A percentile compares a stretch with the other conserved stretches of the same genome.
phyloP scores from a whole-genome alignment of 2,113 vertebrate species.

The Neofelis nebulosa region DNA sequence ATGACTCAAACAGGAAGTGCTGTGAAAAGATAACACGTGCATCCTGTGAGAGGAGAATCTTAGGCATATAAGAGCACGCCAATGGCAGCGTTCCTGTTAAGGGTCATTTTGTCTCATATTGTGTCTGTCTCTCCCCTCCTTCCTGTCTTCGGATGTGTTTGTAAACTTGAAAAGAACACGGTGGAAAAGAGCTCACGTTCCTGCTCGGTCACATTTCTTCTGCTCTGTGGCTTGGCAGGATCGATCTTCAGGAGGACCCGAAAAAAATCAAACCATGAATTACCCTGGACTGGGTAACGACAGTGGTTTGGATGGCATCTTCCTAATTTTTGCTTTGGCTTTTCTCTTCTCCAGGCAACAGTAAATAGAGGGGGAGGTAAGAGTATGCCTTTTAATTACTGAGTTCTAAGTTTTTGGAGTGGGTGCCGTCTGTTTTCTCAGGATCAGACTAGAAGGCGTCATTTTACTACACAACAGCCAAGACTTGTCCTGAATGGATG shows the following conservation, averaged over 20 bases:
- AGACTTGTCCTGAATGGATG: neutral
- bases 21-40: neutral
- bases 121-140: neutral
- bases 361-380: neutral
- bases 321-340: slow-evolving; percentile 16
- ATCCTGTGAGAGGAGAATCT: neutral
- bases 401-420: neutral
- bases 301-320: neutral
- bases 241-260: neutral
- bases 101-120: neutral
- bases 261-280: neutral
- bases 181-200: neutral
- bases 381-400: neutral
- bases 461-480: neutral
- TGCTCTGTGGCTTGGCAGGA: neutral
- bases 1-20: neutral
- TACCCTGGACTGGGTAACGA: neutral
- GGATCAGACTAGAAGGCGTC: neutral
- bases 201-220: neutral
- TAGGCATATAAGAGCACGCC: too few species aligned
- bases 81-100: neutral
- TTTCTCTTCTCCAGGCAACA: slow-evolving; percentile 19
- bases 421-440: neutral
- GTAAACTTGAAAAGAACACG: neutral
- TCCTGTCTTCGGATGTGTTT: neutral